Evolutionary conservation across 2,113 vertebrate species (phyloP).

Genomic region (Leptobrachium leishanense): DNA sequence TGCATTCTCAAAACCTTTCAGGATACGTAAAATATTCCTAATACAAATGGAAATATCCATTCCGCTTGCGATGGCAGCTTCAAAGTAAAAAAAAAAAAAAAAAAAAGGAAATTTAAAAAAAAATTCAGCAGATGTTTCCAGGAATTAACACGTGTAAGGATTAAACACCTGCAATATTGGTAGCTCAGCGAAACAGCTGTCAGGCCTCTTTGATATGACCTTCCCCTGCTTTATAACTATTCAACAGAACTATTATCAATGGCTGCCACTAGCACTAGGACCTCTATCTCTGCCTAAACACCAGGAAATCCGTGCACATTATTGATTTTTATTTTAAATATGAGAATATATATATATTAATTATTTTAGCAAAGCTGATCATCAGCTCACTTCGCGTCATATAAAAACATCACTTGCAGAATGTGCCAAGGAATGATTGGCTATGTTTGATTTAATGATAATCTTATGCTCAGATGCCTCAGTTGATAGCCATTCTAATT

Average conservation of each 20-base stretch:
- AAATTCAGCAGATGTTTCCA: neutral
- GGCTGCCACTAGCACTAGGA: too few species aligned
- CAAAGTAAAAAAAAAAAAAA: neutral
- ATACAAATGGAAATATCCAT: neutral
- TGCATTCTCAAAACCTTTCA: neutral
- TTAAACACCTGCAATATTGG: neutral
- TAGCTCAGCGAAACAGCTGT: neutral
- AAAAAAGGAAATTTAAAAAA: too few species aligned
- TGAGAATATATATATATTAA: too few species aligned
- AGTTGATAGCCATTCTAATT: slow-evolving; percentile 1
- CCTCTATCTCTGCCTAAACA: too few species aligned
- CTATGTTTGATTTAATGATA: neutral
- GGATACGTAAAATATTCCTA: neutral
- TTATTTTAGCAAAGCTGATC: neutral
- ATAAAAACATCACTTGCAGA: neutral
- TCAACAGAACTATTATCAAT: too few species aligned
- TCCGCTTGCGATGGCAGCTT: neutral
- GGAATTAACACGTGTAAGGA: neutral
- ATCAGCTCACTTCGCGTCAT: neutral
- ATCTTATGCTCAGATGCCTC: neutral
- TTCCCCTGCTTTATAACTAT: neutral
- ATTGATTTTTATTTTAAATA: too few species aligned
- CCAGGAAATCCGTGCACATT: too few species aligned
- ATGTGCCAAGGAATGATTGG: neutral
- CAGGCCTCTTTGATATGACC: neutral